These are phyloP conservation scores for Salvelinus fontinalis DNA, from an alignment of 2,113 vertebrate species.

Conservation along the genomic window DNA sequence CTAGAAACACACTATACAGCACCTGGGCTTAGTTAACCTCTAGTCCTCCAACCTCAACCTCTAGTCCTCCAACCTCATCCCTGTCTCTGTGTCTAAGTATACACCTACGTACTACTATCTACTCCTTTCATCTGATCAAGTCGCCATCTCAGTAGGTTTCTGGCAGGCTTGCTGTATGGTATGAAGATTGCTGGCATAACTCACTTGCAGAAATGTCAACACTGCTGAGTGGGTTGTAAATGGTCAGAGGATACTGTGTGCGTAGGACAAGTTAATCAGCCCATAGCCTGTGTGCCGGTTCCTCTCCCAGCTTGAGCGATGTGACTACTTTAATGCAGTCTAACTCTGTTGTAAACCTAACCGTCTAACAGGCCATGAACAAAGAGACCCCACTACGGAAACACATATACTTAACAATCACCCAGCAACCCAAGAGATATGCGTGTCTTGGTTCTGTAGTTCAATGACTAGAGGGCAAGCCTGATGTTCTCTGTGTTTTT, in stretches of 20 bases:
- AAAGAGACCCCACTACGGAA: too few relatives aligned
- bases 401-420: constrained; percentile 12
- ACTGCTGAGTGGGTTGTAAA: background rate
- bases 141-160: too few relatives aligned
- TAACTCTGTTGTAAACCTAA: background rate
- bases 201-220: too few relatives aligned
- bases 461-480: constrained; percentile 30
- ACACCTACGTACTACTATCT: too few relatives aligned
- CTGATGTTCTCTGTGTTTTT: constrained; percentile 23
- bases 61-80: background rate
- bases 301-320: too few relatives aligned
- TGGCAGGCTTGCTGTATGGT: too few relatives aligned
- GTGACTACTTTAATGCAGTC: background rate
- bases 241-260: background rate
- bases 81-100: background rate
- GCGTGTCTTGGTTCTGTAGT: constrained; percentile 6
- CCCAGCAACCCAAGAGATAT: constrained; percentile 53
- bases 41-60: too few relatives aligned
- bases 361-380: constrained; percentile 12
- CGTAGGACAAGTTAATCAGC: background rate
- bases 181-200: too few relatives aligned
- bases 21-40: background rate
- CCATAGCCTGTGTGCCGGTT: too few relatives aligned
- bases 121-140: too few relatives aligned
- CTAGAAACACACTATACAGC: background rate